These are phyloP conservation scores for Polypterus senegalus DNA, from an alignment of 2,113 vertebrate genomes.

Conservation along the genomic window DNA sequence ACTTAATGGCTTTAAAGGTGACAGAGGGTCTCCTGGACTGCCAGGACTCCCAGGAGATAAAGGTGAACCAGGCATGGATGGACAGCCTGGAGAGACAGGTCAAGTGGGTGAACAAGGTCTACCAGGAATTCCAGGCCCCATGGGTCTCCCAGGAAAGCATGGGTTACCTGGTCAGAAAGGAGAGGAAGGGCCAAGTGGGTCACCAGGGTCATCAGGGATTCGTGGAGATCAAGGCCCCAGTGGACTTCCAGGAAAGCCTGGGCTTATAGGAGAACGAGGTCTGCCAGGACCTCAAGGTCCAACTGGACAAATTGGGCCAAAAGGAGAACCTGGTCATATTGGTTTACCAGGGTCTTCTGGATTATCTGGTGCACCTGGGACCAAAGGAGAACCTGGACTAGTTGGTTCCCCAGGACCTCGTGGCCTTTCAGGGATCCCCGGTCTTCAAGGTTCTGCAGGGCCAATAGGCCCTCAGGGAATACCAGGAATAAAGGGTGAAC, in stretches of 20 bases:
- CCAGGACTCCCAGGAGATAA: constrained; percentile 72
- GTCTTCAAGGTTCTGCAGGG: constrained; percentile 78
- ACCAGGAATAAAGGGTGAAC: constrained; percentile 77
- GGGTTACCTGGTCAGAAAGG: constrained; percentile 76
- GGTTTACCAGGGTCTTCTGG: constrained; percentile 80
- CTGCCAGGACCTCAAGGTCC: constrained; percentile 66
- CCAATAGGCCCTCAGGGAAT: constrained; percentile 87
- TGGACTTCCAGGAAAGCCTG: constrained; percentile 72
- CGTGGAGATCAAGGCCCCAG: constrained; percentile 75
- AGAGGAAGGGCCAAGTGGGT: constrained; percentile 70
- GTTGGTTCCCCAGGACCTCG: constrained; percentile 72
- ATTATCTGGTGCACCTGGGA: constrained; percentile 51
- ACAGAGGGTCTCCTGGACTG: constrained; percentile 69
- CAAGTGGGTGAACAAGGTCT: constrained; percentile 64
- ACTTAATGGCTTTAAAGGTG: constrained; percentile 71
- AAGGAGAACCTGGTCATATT: constrained; percentile 76
- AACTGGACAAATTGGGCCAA: constrained; percentile 74
- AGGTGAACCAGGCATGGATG: constrained; percentile 69
- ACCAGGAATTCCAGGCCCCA: constrained; percentile 73
- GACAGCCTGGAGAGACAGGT: constrained; percentile 63
- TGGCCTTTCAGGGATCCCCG: constrained; percentile 84
- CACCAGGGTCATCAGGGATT: constrained; percentile 71
- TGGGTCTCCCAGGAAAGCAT: constrained; percentile 84
- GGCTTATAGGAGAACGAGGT: constrained; percentile 77
- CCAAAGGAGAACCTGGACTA: constrained; percentile 75